Conservation (phyloP, 1,140 invertebrate species). For the Drosophila obscura region DNA sequence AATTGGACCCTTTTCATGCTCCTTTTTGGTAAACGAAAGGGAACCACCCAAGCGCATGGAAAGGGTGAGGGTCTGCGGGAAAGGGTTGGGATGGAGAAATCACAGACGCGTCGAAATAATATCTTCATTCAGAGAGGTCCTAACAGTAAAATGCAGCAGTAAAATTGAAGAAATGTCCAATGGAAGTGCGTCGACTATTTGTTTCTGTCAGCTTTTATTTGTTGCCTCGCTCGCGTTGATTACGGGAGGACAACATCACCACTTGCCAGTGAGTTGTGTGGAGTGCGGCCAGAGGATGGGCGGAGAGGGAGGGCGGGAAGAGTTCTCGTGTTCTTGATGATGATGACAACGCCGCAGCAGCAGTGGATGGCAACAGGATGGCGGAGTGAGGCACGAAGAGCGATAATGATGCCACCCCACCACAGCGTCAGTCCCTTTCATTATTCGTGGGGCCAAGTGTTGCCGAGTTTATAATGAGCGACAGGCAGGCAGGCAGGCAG, state of each 20-base stretch:
- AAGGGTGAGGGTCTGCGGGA: background rate
- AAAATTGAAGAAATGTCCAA: constrained; percentile 60
- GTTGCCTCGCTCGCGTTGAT: constrained; percentile 51
- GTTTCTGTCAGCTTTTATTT: constrained; percentile 70
- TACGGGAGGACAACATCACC: constrained; percentile 55
- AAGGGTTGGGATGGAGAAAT: no score
- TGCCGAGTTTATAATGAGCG: constrained; percentile 69
- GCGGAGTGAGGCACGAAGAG: constrained; percentile 33
- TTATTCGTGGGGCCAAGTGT: constrained; percentile 61
- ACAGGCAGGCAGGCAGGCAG: constrained; percentile 43
- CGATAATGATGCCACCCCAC: constrained; percentile 59
- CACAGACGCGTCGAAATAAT: constrained; percentile 40
- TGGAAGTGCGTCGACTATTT: constrained; percentile 44
- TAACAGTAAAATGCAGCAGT: constrained; percentile 52
- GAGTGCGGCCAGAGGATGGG: no score
- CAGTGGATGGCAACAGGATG: constrained; percentile 21
- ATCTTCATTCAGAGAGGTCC: constrained; percentile 38
- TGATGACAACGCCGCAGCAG: constrained; percentile 49
- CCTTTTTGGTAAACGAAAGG: no score
- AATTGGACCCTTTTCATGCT: constrained; percentile 43
- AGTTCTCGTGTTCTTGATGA: constrained; percentile 62
- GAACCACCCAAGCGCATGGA: no score
- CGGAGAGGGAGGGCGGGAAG: background rate
- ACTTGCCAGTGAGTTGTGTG: constrained; percentile 49
- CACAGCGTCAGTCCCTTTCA: constrained; percentile 20